Evolutionary conservation across 2,797 vertebrate species (phyloP).

Genomic region (Percopsis omiscomaycus): DNA sequence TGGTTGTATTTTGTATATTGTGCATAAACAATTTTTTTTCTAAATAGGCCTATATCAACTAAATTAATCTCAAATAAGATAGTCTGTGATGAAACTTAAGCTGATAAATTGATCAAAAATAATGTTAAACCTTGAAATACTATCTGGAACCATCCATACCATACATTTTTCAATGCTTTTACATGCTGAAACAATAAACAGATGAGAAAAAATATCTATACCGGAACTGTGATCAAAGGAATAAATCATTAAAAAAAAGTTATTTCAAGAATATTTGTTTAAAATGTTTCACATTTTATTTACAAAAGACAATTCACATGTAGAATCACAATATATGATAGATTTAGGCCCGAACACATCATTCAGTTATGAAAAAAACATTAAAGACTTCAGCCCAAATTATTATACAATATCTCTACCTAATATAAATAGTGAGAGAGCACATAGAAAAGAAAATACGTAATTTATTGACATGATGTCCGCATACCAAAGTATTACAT

Average conservation of each 20-base stretch:
- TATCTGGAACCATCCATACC: no score
- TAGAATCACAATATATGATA: constrained; percentile 55
- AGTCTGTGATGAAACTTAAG: no score
- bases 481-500: constrained; percentile 48
- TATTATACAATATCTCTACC: constrained; percentile 44
- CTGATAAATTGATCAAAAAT: no score
- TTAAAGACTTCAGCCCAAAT: constrained; percentile 46
- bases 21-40: no score
- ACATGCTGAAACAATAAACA: no score
- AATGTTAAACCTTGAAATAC: no score
- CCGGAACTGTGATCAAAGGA: not conserved
- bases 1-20: no score
- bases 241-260: not conserved
- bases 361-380: constrained; percentile 57
- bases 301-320: constrained; percentile 69
- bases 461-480: not conserved
- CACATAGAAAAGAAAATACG: constrained; percentile 43
- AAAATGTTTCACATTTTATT: constrained; percentile 73
- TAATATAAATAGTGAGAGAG: constrained; percentile 55
- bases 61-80: no score
- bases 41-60: no score
- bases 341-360: constrained; percentile 39
- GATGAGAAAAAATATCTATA: no score
- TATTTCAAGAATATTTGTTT: constrained; percentile 57
- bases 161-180: no score